Evolutionary conservation across 2,888 invertebrate species (phyloP).

Genomic region (Drosophila antonietae): DNA sequence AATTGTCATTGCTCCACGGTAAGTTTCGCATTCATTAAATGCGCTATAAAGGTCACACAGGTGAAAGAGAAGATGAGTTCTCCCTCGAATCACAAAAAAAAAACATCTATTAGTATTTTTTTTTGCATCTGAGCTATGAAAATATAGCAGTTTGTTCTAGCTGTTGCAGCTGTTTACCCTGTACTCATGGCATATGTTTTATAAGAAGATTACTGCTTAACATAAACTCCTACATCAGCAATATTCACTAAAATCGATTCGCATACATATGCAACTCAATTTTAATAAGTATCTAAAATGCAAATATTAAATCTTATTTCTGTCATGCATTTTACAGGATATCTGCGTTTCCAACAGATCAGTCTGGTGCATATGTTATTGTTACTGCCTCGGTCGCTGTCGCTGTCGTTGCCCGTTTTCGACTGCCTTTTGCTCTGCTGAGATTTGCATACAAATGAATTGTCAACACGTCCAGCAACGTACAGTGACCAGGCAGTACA

Average conservation of each 20-base stretch:
- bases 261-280: neutral
- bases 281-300: neutral
- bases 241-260: neutral
- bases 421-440: conserved; percentile 61
- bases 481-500: conserved; percentile 3
- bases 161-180: conserved; percentile 5
- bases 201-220: neutral
- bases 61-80: conserved; percentile 9
- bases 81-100: conserved; percentile 24
- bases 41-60: conserved; percentile 26
- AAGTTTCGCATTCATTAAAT: conserved; percentile 46
- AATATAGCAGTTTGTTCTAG: conserved; percentile 39
- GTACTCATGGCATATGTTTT: neutral
- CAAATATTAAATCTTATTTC: neutral
- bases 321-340: neutral
- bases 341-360: neutral
- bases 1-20: conserved; percentile 49
- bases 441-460: conserved; percentile 82
- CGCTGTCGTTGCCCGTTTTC: conserved; percentile 23
- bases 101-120: conserved; percentile 47
- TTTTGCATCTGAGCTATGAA: conserved; percentile 31
- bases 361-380: neutral
- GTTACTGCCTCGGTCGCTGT: neutral
- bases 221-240: too few species aligned
- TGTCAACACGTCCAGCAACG: conserved; percentile 70